Percentiles rank a stretch among this genome's conserved stretches.
Evolutionary conservation across 2,113 vertebrate genomes (phyloP).

Genomic region (Siphamia tubifer): DNA sequence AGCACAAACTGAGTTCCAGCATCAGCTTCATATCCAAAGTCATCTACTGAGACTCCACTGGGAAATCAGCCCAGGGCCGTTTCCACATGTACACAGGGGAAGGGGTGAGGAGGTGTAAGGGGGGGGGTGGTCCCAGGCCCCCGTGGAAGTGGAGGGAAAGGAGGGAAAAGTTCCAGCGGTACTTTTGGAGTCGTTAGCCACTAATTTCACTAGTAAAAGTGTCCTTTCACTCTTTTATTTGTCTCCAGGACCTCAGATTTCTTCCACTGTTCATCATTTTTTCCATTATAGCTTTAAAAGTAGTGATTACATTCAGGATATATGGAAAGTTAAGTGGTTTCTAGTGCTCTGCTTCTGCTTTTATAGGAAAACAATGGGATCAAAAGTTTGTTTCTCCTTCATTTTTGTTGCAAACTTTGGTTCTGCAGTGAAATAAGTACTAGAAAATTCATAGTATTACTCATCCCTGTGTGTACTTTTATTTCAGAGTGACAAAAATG

Average conservation of each 20-base stretch:
- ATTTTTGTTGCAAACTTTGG: too few relatives aligned
- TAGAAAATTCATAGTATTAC: too few relatives aligned
- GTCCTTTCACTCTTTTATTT: background rate
- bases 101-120: slow-evolving; percentile 29
- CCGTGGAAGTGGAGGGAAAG: slow-evolving; percentile 18
- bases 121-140: background rate
- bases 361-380: background rate
- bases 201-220: slow-evolving; percentile 2
- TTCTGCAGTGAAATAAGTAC: too few relatives aligned
- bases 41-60: slow-evolving; percentile 53
- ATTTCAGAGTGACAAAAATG: too few relatives aligned
- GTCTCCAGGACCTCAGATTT: background rate
- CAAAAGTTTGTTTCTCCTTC: background rate
- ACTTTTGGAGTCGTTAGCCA: slow-evolving; percentile 1
- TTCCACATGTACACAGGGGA: slow-evolving; percentile 27
- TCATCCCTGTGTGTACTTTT: too few relatives aligned
- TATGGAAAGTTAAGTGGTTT: slow-evolving; percentile 5
- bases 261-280: slow-evolving; percentile 12
- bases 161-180: slow-evolving; percentile 6
- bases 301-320: background rate
- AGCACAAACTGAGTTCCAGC: slow-evolving; percentile 53
- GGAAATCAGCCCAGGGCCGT: slow-evolving; percentile 59
- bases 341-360: too few relatives aligned
- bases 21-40: slow-evolving; percentile 60
- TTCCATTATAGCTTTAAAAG: slow-evolving; percentile 7